Percentiles rank a stretch among this genome's conserved stretches.
Evolutionary conservation across 1,140 invertebrate genomes (phyloP).

Genomic region (Papilio polytes): DNA sequence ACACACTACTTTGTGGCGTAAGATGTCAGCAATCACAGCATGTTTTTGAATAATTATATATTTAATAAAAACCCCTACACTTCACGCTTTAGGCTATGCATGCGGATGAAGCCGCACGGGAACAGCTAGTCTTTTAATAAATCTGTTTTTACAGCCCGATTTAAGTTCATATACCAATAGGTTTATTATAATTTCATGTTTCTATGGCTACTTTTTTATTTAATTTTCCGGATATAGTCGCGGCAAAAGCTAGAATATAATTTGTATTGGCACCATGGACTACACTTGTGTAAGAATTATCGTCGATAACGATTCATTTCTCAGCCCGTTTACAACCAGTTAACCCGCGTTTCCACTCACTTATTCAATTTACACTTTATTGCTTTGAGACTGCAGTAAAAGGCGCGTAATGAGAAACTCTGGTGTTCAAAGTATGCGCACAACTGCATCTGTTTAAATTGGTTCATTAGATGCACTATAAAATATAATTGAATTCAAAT

Average conservation of each 20-base stretch:
- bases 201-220: too few relatives aligned
- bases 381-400: constrained; percentile 15
- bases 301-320: not conserved
- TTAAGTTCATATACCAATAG: too few relatives aligned
- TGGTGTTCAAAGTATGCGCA: not conserved
- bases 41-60: too few relatives aligned
- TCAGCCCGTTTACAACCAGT: not conserved
- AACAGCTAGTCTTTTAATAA: too few relatives aligned
- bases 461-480: not conserved
- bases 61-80: too few relatives aligned
- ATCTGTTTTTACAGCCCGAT: too few relatives aligned
- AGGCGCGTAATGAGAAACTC: constrained; percentile 3
- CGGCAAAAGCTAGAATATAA: not conserved
- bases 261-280: not conserved
- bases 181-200: too few relatives aligned
- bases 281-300: not conserved
- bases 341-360: constrained; percentile 18
- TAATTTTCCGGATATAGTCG: too few relatives aligned
- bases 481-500: not conserved
- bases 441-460: constrained; percentile 20
- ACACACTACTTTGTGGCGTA: too few relatives aligned
- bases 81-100: too few relatives aligned
- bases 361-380: constrained; percentile 28
- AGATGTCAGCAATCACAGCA: too few relatives aligned
- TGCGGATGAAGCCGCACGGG: too few relatives aligned